A percentile compares a stretch with the other conserved stretches of the same genome.
phyloP scores from a whole-genome alignment of 1,140 invertebrate genomes.

The Drosophila santomea region DNA sequence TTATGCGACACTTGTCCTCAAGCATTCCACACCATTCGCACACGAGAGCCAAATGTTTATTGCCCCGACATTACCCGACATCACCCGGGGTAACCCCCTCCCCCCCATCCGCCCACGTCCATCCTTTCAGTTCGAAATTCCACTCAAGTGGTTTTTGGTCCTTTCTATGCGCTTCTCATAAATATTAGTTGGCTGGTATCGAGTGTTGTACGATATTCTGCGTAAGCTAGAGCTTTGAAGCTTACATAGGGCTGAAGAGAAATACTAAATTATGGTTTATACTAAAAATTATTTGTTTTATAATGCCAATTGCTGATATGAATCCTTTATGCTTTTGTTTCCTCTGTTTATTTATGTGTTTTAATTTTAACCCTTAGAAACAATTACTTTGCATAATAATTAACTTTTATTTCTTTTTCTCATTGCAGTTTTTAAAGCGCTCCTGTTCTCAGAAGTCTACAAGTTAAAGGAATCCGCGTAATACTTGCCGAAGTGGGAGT shows the following conservation, averaged over 20 bases:
- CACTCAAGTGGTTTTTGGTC: conserved; percentile 30
- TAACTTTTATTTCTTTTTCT: conserved; percentile 13
- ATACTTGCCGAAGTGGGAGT: neutral
- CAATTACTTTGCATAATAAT: conserved; percentile 19
- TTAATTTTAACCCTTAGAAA: too few species aligned
- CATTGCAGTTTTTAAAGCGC: conserved; percentile 36
- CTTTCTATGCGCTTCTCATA: conserved; percentile 38
- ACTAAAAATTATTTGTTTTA: too few species aligned
- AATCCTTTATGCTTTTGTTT: neutral
- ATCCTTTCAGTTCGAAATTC: neutral
- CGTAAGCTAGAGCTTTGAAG: too few species aligned
- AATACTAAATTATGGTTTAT: too few species aligned
- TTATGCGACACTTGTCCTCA: conserved; percentile 53
- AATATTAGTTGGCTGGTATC: conserved; percentile 19
- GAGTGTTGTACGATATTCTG: neutral
- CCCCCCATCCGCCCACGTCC: neutral
- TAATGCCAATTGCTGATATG: too few species aligned
- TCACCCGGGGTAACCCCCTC: conserved; percentile 5
- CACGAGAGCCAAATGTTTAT: conserved; percentile 44
- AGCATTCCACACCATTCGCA: conserved; percentile 31
- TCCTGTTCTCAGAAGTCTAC: neutral
- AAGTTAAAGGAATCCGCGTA: neutral
- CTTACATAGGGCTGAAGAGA: too few species aligned
- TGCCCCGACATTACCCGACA: conserved; percentile 15
- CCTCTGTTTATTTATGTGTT: neutral